Evolutionary conservation across 1,140 invertebrate genomes (phyloP), one percentile per base, ranked within the genome.

Genomic region (Streblospio benedicti): DNA sequence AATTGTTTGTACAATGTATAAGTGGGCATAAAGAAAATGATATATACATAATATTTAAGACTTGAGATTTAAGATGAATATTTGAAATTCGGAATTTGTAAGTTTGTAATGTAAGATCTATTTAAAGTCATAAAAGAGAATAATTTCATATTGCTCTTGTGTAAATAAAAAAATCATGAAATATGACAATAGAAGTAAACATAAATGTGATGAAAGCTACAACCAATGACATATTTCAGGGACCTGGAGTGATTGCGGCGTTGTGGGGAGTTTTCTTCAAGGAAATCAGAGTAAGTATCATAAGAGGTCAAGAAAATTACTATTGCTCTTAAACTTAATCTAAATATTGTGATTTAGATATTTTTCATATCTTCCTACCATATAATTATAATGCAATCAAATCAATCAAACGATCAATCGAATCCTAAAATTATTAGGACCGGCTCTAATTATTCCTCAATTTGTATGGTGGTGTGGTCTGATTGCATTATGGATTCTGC

Each of bases 231-330:
- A 41, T 47, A 28, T 58, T 51, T 3, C 47, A 62, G 35, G 65
- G 56, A n/a, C 73, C 73, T 25, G 67, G 63, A 20, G 66, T 69
- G 4, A 65, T 74, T 12, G 73, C 71, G 16, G 68, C 72, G 4
- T 41, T 71, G 61, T 74, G 74, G 27, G 68, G 74, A 14, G 31
- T 72, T 23, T 53, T 72, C 32, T 75, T 72, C 50, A 68, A 57
- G 53, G 74, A 76, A 61, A 71, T 76, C 16, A 67, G 62, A 67
- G 72, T 75, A 63, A 64, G 65, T 43, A 5, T 2, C 2, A 31
- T 30, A n/a, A n/a, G n/a, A 54, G 20, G 12, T 6, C 12, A 23
- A 32, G 0, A 2, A 23, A 27, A 6, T 20, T 33, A 4, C 25
- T 33, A 59, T 5, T 45, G 14, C 4, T 53, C n/a, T 30, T 41